Evolutionary conservation across 1,140 invertebrate species (phyloP).

Genomic region (Batillaria attramentaria): DNA sequence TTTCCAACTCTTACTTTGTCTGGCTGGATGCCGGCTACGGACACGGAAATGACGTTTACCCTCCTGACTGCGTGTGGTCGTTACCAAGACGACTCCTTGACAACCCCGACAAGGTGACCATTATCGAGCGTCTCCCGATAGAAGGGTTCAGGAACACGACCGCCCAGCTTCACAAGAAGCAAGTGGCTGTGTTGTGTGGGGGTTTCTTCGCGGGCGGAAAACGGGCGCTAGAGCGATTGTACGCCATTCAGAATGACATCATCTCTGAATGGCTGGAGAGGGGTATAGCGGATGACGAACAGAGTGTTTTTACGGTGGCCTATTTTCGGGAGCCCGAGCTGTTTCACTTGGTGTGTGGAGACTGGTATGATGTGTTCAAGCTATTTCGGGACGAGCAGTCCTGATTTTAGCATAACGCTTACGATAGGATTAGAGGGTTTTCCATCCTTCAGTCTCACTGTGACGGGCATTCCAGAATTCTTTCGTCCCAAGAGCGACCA

Average conservation of each 20-base stretch:
- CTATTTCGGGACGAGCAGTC: neutral
- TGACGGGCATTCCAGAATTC: neutral
- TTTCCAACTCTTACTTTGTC: conserved; percentile 27
- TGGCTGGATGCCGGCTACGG: conserved; percentile 20
- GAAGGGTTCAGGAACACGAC: neutral
- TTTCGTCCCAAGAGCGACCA: neutral
- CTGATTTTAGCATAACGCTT: no score
- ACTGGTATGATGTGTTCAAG: conserved; percentile 30
- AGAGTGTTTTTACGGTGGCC: conserved; percentile 13
- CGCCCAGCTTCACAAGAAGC: conserved; percentile 10
- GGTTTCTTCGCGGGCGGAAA: conserved; percentile 30
- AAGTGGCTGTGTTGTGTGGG: conserved; percentile 4
- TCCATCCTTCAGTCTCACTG: neutral
- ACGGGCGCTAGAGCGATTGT: neutral
- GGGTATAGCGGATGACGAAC: conserved; percentile 32
- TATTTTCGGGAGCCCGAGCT: conserved; percentile 23
- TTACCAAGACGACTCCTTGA: neutral
- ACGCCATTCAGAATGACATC: conserved; percentile 21
- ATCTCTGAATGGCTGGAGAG: conserved; percentile 23
- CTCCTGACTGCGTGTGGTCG: neutral
- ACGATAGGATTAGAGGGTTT: no score
- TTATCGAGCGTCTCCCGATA: neutral
- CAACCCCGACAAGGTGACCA: conserved; percentile 20
- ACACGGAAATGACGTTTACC: neutral
- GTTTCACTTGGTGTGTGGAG: conserved; percentile 23